These are phyloP conservation scores for Brachyalestes nurse DNA, from an alignment of 2,797 vertebrate genomes.

Conservation along the genomic window DNA sequence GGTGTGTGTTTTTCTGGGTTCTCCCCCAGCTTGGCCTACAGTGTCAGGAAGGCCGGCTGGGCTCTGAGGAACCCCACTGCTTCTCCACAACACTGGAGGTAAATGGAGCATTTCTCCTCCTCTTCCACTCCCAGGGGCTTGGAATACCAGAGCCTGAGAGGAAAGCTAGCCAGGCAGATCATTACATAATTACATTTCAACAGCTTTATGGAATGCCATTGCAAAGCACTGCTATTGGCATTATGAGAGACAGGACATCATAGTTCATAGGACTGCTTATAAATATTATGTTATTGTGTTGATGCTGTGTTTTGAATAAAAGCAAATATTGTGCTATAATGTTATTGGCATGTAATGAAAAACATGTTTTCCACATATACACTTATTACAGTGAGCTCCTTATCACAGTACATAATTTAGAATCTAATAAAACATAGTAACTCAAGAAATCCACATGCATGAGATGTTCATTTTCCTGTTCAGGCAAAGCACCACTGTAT, in stretches of 20 bases:
- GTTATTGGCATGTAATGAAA: neutral
- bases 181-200: conserved; percentile 46
- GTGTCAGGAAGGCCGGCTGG: conserved; percentile 50
- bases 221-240: conserved; percentile 22
- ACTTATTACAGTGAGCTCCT: neutral
- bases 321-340: neutral
- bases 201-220: conserved; percentile 29
- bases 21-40: conserved; percentile 42
- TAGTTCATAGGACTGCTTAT: neutral
- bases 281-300: neutral
- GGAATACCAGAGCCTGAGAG: conserved; percentile 26
- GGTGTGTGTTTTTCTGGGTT: conserved; percentile 63
- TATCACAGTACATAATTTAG: neutral
- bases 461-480: no score
- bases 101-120: conserved; percentile 57
- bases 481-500: no score
- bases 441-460: no score
- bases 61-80: conserved; percentile 49
- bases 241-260: conserved; percentile 13
- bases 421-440: no score
- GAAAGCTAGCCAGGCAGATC: conserved; percentile 48
- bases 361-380: neutral
- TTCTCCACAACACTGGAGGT: conserved; percentile 38
- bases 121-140: conserved; percentile 40
- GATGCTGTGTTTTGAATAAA: neutral